Evolutionary conservation across 1,140 invertebrate species (phyloP).

Genomic region (Bombus confusus): DNA sequence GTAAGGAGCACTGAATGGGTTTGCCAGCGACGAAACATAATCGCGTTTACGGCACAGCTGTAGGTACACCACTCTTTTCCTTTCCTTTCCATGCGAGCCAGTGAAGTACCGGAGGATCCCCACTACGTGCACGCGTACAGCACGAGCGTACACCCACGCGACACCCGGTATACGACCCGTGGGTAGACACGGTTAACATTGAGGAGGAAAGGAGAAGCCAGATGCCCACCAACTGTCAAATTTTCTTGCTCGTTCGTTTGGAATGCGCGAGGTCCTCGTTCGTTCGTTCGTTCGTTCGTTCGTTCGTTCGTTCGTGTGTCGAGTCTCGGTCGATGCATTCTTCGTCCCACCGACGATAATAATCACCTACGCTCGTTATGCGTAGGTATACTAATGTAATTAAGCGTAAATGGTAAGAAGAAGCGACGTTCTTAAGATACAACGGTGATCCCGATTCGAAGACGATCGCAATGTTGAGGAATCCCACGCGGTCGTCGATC

Average conservation of each 20-base stretch:
- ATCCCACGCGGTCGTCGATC: slow-evolving; percentile 40
- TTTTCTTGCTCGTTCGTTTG: background rate
- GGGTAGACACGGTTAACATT: slow-evolving; percentile 44
- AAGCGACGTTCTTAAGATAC: background rate
- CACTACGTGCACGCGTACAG: slow-evolving; percentile 44
- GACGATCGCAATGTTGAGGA: background rate
- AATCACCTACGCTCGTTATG: background rate
- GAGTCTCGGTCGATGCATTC: background rate
- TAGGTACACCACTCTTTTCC: slow-evolving; percentile 66
- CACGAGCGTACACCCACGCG: slow-evolving; percentile 62
- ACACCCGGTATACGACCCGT: slow-evolving; percentile 62
- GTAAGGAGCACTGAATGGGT: slow-evolving; percentile 68
- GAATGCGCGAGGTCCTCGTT: background rate
- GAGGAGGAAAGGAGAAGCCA: slow-evolving; percentile 29
- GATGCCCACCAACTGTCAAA: slow-evolving; percentile 41
- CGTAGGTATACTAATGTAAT: slow-evolving; percentile 9
- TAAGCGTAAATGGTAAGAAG: background rate
- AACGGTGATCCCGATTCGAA: slow-evolving; percentile 1
- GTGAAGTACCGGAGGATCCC: slow-evolving; percentile 44
- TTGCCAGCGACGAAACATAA: slow-evolving; percentile 67
- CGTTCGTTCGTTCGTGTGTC: background rate
- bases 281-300: background rate
- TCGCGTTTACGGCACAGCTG: slow-evolving; percentile 65
- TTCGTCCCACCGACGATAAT: background rate
- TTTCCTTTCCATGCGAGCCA: slow-evolving; percentile 62